These are phyloP conservation scores for Microcebus griseorufus DNA, from an alignment of 2,113 vertebrate species.

Conservation along the genomic window DNA sequence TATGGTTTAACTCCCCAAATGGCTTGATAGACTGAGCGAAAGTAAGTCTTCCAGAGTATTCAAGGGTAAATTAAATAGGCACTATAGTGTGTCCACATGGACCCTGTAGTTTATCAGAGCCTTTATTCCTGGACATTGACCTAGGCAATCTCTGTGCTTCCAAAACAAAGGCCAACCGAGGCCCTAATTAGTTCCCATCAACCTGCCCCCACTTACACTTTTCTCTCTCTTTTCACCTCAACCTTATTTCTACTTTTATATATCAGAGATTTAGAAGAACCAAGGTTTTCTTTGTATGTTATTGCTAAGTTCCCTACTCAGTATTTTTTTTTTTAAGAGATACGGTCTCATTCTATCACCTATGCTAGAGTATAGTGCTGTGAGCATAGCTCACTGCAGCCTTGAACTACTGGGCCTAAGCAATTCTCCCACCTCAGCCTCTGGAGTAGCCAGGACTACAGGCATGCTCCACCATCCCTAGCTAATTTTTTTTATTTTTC, in stretches of 20 bases:
- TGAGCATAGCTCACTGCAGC: too few species aligned
- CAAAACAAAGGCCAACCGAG: background rate
- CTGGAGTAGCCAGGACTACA: too few species aligned
- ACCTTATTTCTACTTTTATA: slow-evolving; percentile 4
- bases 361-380: too few species aligned
- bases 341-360: too few species aligned
- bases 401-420: too few species aligned
- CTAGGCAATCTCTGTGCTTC: background rate
- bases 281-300: background rate
- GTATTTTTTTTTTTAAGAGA: too few species aligned
- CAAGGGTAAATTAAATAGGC: background rate
- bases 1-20: background rate
- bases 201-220: background rate
- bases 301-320: background rate
- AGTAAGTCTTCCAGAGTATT: background rate
- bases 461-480: too few species aligned
- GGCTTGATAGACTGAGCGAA: background rate
- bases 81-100: background rate
- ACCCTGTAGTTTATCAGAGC: background rate
- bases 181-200: background rate
- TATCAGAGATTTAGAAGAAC: background rate
- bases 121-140: background rate
- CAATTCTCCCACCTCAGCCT: too few species aligned
- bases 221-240: background rate
- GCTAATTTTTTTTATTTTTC: too few species aligned